phyloP scores from a whole-genome alignment of 1,140 invertebrate genomes.

The Bactericera cockerelli region DNA sequence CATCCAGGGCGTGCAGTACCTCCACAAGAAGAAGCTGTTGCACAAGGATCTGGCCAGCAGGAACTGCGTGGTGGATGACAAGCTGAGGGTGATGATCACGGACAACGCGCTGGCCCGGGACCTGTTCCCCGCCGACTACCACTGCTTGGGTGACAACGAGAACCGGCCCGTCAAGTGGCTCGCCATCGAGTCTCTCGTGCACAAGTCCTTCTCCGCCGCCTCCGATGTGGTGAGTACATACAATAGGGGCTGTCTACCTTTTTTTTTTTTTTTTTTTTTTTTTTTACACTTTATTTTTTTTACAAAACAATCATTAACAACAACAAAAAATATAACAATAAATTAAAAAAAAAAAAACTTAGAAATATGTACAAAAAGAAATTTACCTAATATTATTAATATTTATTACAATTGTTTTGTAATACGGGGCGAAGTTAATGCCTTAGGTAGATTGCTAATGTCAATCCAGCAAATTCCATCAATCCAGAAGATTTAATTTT shows the following conservation, averaged over 20 bases:
- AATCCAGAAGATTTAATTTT: no score
- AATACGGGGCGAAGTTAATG: no score
- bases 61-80: conserved; percentile 73
- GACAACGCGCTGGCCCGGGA: conserved; percentile 81
- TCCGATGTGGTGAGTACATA: conserved; percentile 62
- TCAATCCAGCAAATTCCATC: no score
- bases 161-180: conserved; percentile 92
- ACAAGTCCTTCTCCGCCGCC: conserved; percentile 58
- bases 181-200: conserved; percentile 70
- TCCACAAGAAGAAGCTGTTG: conserved; percentile 74
- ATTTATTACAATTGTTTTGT: no score
- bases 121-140: conserved; percentile 87
- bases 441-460: no score
- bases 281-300: not conserved
- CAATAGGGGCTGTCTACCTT: not conserved
- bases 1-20: conserved; percentile 68
- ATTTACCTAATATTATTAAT: no score
- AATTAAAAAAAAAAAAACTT: no score
- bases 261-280: conserved; percentile 7
- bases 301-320: no score
- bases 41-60: conserved; percentile 82
- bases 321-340: no score
- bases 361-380: no score
- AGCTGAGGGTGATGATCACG: conserved; percentile 68
- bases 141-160: conserved; percentile 86